These are phyloP conservation scores for Amblyjoppa proteus DNA, from an alignment of 2,888 invertebrate genomes.

Conservation along the genomic window DNA sequence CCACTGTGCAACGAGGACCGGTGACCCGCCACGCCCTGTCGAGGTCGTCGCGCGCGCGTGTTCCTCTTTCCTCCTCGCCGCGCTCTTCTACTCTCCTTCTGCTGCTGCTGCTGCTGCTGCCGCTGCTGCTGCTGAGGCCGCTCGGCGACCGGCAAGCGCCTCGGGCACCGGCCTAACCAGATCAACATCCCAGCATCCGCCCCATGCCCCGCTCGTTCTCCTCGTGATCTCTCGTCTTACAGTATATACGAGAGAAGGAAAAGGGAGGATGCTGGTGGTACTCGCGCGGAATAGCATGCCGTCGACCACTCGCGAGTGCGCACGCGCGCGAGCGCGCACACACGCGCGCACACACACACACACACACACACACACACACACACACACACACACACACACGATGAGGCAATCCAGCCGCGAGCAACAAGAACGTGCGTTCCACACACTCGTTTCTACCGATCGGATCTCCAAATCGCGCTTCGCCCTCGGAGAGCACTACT, in stretches of 20 bases:
- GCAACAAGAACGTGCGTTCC: constrained; percentile 55
- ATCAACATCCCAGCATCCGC: constrained; percentile 80
- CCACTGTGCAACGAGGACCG: constrained; percentile 76
- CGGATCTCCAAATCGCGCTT: constrained; percentile 59
- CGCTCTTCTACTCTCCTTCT: constrained; percentile 49
- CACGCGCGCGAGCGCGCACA: not conserved
- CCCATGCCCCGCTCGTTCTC: constrained; percentile 67
- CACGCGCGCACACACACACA: too few species aligned
- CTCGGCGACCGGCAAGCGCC: constrained; percentile 79
- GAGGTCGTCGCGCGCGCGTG: constrained; percentile 81
- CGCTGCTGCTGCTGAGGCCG: constrained; percentile 73
- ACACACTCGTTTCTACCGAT: constrained; percentile 60
- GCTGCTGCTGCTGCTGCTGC: constrained; percentile 68
- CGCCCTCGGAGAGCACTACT: constrained; percentile 34
- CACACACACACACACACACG: not conserved
- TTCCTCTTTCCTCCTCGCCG: constrained; percentile 42
- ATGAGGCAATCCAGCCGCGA: constrained; percentile 21
- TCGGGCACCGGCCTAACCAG: constrained; percentile 81
- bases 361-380: not conserved
- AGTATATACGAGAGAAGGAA: constrained; percentile 39
- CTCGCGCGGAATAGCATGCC: constrained; percentile 44
- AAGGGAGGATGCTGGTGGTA: constrained; percentile 12
- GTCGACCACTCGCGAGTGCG: not conserved
- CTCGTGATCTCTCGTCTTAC: constrained; percentile 49
- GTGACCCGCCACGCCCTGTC: constrained; percentile 84